Base-by-base conservation (phyloP, 2,888 invertebrate species). In the Empis stercorea region DNA sequence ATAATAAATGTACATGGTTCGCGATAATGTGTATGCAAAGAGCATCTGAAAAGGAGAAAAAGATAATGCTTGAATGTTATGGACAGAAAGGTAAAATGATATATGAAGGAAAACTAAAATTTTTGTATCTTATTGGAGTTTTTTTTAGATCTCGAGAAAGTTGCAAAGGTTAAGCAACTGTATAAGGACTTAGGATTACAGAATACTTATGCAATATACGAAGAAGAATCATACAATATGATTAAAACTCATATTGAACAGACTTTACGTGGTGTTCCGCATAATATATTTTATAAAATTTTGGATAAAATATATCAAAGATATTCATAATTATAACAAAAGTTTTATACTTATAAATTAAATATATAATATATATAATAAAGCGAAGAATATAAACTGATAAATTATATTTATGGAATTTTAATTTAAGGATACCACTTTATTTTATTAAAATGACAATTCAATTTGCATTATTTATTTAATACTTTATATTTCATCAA, bases 1-100 rank as follows among this genome's bases (percentile, higher is more conserved):
- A 95, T 57, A 94, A 94, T 30, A 97, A 96, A 71, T 97, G 96
- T 69, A 82, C 92, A 0, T 99, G 97, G 97, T 71, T 95, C 30
- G 81, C 88, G 2, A 88, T 94, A 1, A 84, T 87, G 1, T 94
- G 94, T 10, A 71, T 94, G 51, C 85, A 91, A 65, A 75, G 84
- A 46, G 86, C 84, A 1, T 78, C 76, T 41, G 73, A 79, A 0
- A 71, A 76, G 5, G 89, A 92, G 61, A 76, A 75, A 53, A 74
- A 79, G 59, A 72, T 86, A 27, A 76, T 91, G 73, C 74, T 81
- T 60, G 79, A 86, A 51, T 80, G 83, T 64, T 93, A 91, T 60
- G 91, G 88, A 11, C 70, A 72, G 41, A 65, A 73, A 41, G 69
- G 68, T n/a, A n/a, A n/a, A n/a, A n/a, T n/a, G n/a, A n/a, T n/a